Conservation (phyloP, 1,140 invertebrate genomes). For the Thrips palmi region DNA sequence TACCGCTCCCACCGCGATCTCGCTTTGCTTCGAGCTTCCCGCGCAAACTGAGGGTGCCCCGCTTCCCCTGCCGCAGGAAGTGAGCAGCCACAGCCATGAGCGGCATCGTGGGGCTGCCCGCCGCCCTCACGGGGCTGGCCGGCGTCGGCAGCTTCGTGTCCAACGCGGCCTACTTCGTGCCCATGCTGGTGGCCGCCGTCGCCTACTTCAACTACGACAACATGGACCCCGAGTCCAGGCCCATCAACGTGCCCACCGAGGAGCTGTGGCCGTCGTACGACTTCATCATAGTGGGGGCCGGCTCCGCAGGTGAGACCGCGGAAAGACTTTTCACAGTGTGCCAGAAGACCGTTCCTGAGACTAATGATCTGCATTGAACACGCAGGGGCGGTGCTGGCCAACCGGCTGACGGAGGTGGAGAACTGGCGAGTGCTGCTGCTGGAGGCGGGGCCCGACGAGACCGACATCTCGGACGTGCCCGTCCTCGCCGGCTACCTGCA, state of each 20-base stretch:
- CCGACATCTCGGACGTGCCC: constrained; percentile 74
- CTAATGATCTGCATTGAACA: neutral
- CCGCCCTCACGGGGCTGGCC: constrained; percentile 29
- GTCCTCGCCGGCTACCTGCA: constrained; percentile 72
- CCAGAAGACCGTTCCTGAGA: too few relatives aligned
- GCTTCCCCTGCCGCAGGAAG: constrained; percentile 5
- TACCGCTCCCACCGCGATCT: too few relatives aligned
- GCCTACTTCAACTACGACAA: constrained; percentile 66
- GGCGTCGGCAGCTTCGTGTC: constrained; percentile 31
- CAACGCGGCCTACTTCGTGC: constrained; percentile 54
- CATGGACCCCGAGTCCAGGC: constrained; percentile 53
- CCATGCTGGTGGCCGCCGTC: constrained; percentile 55
- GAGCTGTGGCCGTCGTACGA: constrained; percentile 52
- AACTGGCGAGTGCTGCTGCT: constrained; percentile 67
- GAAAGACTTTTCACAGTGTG: too few relatives aligned
- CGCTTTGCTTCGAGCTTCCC: too few relatives aligned
- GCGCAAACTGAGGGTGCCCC: too few relatives aligned
- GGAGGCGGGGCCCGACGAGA: constrained; percentile 83
- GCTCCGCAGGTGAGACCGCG: constrained; percentile 76
- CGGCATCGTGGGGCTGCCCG: constrained; percentile 33
- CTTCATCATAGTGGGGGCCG: constrained; percentile 81
- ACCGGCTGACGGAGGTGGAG: constrained; percentile 55
- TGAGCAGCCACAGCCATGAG: constrained; percentile 27
- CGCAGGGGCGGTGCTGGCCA: constrained; percentile 71
- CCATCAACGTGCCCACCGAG: constrained; percentile 42